Evolutionary conservation across 2,888 invertebrate genomes (phyloP).

Genomic region (Lampropteryx suffumata): DNA sequence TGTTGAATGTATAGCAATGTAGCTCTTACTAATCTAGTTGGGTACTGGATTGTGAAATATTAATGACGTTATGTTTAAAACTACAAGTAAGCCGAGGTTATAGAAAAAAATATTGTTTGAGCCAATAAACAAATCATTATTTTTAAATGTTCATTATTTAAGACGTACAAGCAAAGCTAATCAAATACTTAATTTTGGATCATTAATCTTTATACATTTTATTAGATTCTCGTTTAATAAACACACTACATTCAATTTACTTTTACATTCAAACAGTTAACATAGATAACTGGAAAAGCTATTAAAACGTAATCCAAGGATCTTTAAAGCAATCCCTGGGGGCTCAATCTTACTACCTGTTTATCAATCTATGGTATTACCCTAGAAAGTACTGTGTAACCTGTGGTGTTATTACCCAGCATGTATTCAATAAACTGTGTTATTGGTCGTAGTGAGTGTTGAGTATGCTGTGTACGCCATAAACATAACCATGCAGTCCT

Average conservation of each 20-base stretch:
- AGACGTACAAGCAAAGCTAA: conserved; percentile 9
- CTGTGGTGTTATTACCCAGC: conserved; percentile 6
- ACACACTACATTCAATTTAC: conserved; percentile 20
- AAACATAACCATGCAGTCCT: conserved; percentile 29
- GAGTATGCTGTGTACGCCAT: conserved; percentile 19
- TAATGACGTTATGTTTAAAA: background rate
- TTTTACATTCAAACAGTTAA: conserved; percentile 20
- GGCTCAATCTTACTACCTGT: conserved; percentile 8
- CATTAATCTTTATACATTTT: conserved; percentile 20
- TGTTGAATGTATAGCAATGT: background rate
- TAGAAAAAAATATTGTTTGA: background rate
- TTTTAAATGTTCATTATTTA: conserved; percentile 8
- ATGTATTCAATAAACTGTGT: conserved; percentile 1
- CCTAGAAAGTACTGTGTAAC: background rate
- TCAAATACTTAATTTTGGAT: conserved; percentile 15
- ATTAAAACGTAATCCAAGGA: conserved; percentile 33
- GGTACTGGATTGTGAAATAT: conserved; percentile 9
- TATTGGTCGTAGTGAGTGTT: conserved; percentile 6
- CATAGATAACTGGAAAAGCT: conserved; percentile 19
- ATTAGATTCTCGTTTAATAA: conserved; percentile 12
- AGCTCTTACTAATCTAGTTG: conserved; percentile 4
- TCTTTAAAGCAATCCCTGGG: conserved; percentile 22
- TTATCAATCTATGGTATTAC: conserved; percentile 4
- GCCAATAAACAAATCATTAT: conserved; percentile 11
- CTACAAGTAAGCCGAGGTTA: conserved; percentile 13